Percentiles rank a stretch among this genome's conserved stretches.
phyloP scores from a whole-genome alignment of 2,113 vertebrate genomes.

The Rhinopomastus cyanomelas region DNA sequence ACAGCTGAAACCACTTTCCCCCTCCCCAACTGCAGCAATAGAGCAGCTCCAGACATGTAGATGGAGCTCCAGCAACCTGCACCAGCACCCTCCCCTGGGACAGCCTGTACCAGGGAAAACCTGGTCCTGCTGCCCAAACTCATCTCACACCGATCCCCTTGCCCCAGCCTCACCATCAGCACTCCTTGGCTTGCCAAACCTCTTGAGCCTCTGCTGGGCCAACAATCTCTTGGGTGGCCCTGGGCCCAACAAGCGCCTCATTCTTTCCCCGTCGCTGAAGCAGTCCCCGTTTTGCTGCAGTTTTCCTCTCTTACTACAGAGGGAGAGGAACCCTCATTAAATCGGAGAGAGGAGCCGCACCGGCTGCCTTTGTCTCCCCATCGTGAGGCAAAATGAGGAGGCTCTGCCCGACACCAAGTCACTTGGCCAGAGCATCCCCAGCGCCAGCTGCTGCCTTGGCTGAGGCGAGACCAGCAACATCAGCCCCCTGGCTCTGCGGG shows the following conservation, averaged over 20 bases:
- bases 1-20: background rate
- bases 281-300: background rate
- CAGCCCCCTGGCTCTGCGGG: background rate
- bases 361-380: background rate
- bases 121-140: background rate
- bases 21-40: rapidly evolving
- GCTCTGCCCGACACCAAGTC: background rate
- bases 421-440: background rate
- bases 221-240: background rate
- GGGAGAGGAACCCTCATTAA: background rate
- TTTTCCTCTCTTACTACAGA: background rate
- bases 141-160: background rate
- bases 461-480: background rate
- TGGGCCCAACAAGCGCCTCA: background rate
- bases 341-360: background rate
- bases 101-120: background rate
- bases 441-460: background rate
- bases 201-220: background rate
- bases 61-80: background rate
- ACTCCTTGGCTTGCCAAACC: background rate
- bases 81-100: background rate
- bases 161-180: rapidly evolving
- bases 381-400: background rate
- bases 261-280: background rate
- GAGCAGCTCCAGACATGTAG: background rate